phyloP scores from a whole-genome alignment of 2,113 vertebrate genomes.

The Tupaia chinensis region DNA sequence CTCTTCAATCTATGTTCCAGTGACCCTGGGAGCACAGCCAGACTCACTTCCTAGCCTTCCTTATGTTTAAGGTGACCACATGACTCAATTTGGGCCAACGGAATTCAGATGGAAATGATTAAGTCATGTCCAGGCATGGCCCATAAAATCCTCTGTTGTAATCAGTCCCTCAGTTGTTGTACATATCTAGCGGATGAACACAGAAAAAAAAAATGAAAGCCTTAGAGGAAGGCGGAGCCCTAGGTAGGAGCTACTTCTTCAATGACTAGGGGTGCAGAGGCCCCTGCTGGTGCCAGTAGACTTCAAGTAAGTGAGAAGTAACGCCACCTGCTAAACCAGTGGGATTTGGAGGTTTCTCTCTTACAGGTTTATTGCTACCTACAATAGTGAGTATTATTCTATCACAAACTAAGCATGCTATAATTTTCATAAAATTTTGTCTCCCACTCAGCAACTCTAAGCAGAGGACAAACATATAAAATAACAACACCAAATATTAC shows the following conservation, averaged over 20 bases:
- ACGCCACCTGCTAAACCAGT: background rate
- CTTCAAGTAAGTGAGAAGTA: background rate
- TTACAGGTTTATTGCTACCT: background rate
- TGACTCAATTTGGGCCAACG: background rate
- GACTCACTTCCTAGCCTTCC: background rate
- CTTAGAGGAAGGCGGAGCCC: background rate
- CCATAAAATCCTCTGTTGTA: background rate
- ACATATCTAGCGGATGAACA: background rate
- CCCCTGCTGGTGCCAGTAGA: background rate
- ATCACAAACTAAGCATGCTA: background rate
- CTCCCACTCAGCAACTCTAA: too few relatives aligned
- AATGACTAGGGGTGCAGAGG: background rate
- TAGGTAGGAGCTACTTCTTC: background rate
- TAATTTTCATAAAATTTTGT: background rate
- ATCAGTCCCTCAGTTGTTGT: background rate
- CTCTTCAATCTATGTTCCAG: background rate
- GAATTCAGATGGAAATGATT: background rate
- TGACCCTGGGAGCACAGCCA: background rate
- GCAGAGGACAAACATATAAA: too few relatives aligned
- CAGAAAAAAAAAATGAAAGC: background rate
- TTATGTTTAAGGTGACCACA: background rate
- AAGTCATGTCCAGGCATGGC: background rate
- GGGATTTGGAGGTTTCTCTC: background rate
- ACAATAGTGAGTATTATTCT: background rate
- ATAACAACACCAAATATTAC: too few relatives aligned